Conservation (phyloP, 2,113 vertebrate genomes). For the Sapajus apella region DNA sequence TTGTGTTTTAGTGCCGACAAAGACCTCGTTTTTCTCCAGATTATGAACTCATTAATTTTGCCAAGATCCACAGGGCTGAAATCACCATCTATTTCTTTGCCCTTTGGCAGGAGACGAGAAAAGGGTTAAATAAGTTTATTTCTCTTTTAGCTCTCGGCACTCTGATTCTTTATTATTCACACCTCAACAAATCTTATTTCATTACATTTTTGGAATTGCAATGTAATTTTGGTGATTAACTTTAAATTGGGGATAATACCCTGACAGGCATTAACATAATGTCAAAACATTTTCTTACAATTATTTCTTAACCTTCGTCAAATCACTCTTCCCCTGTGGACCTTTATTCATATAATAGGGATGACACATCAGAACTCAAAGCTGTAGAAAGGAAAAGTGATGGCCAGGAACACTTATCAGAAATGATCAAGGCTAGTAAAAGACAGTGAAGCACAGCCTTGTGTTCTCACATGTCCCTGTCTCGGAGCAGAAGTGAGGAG, state of each 20-base stretch:
- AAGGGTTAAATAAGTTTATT: conserved; percentile 63
- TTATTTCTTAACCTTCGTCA: conserved; percentile 83
- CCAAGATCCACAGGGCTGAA: not conserved
- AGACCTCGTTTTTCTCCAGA: not conserved
- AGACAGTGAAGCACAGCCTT: not conserved
- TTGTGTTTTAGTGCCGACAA: not conserved
- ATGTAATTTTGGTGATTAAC: conserved; percentile 84
- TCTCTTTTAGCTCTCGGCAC: not conserved
- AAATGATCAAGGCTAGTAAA: conserved; percentile 50
- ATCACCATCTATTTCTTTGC: not conserved
- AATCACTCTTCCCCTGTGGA: conserved; percentile 74
- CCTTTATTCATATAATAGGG: conserved; percentile 76
- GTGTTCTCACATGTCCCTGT: not conserved
- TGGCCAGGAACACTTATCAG: conserved; percentile 57
- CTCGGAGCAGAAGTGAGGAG: not conserved
- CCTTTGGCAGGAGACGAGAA: not conserved
- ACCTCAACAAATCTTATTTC: conserved; percentile 82
- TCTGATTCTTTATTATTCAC: conserved; percentile 80
- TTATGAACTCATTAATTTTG: not conserved
- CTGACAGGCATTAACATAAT: conserved; percentile 81
- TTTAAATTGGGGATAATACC: conserved; percentile 84
- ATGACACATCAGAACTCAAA: conserved; percentile 56
- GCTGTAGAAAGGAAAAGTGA: conserved; percentile 35
- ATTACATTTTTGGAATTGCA: conserved; percentile 81
- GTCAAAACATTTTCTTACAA: conserved; percentile 85